Base-by-base conservation (phyloP, 2,113 vertebrate species). In the Furnarius figulus region DNA sequence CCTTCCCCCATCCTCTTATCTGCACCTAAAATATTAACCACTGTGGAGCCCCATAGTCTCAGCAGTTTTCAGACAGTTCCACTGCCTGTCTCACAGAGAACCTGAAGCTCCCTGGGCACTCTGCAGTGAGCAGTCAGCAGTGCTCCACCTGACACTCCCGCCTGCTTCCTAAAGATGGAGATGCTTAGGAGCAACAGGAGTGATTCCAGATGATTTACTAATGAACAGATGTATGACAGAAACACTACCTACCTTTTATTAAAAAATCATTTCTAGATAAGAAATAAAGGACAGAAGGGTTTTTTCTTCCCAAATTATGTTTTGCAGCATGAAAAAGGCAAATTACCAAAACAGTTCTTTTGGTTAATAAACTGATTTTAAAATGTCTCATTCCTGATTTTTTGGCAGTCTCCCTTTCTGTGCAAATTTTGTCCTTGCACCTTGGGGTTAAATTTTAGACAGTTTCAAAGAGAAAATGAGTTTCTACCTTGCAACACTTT, bases 381-480 rank as follows among this genome's bases (percentile, higher is more conserved):
- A 77, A 79, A 35, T 71, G 47, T 50, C 35, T 59, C 17, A 19
- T 77, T 80, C 39, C 44, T 25, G 22, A 25, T 35, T 55, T 55
- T 15, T 72, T 93, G 85, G 33, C 49, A 80, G 27, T 44, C 71
- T 87, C 47, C 8, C 17, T 89, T 86, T 67, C 62, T 67, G 30
- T 35, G 66, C 37, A 78, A 87, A 77, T 40, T 52, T 21, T 35
- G 56, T 56, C 56, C 25, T 65, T 49, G 39, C 31, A 72, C 37
- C 56, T 56, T 74, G 65, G 74, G 39, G 47, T 81, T 90, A 56
- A 66, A 52, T 90, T 86, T 95, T 65, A 21, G 40, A 68, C 66
- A 40, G n/a, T 82, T 89, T 74, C 50, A 67, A 67, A 71, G 39
- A 52, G 23, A 67, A 95, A 81, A 93, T n/a, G 0, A 61, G 24